Evolutionary conservation across 1,140 invertebrate species (phyloP).

Genomic region (Heliothis virescens): DNA sequence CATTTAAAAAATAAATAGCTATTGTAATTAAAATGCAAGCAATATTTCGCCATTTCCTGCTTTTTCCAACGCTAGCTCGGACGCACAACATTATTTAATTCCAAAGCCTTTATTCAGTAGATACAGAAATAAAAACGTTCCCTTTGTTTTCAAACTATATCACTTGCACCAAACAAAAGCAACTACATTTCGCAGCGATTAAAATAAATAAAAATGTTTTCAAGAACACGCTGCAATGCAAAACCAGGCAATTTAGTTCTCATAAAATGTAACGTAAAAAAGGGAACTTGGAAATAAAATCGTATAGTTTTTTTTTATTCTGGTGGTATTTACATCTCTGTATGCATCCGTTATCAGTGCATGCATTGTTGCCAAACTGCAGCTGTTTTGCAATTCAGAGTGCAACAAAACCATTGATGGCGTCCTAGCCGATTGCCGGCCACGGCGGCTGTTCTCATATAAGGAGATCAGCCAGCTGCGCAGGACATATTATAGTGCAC

Average conservation of each 20-base stretch:
- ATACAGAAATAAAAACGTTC: conserved; percentile 14
- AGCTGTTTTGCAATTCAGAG: conserved; percentile 13
- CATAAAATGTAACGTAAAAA: conserved; percentile 18
- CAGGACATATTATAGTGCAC: too few relatives aligned
- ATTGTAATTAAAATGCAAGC: not conserved
- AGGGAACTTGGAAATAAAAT: conserved; percentile 25
- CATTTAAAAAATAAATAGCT: too few relatives aligned
- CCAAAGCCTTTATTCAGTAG: conserved; percentile 21
- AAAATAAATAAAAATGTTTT: conserved; percentile 36
- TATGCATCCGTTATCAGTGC: conserved; percentile 21
- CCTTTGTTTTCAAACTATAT: conserved; percentile 9
- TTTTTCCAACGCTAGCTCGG: not conserved
- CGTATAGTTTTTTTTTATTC: conserved; percentile 35
- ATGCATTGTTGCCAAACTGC: conserved; percentile 35
- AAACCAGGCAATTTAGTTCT: conserved; percentile 16
- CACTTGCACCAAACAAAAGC: conserved; percentile 13
- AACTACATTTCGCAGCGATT: conserved; percentile 22
- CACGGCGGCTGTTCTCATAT: too few relatives aligned
- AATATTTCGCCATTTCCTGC: not conserved
- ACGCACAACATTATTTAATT: conserved; percentile 13
- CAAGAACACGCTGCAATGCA: conserved; percentile 19
- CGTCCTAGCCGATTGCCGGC: too few relatives aligned
- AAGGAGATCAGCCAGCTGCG: too few relatives aligned
- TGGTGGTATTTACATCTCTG: conserved; percentile 1
- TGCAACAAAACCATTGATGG: conserved; percentile 24